Evolutionary conservation across 1,140 invertebrate species (phyloP), one percentile per base, ranked within the genome.

Genomic region (Dinoponera quadriceps): DNA sequence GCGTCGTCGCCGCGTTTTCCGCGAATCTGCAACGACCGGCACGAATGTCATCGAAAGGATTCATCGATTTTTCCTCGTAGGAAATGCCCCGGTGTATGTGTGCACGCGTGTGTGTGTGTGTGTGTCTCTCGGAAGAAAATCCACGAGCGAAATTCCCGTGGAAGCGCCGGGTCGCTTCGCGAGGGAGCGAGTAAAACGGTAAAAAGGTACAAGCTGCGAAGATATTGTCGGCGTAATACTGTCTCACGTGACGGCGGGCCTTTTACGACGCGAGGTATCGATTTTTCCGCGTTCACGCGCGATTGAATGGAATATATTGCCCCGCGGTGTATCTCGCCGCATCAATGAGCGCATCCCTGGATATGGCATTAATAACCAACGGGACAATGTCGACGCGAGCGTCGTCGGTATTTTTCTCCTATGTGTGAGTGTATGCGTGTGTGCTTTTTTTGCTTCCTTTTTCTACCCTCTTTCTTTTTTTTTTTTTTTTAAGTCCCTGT

Each of bases 291-390:
- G 69, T 83, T 83, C 66, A 55, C 54, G 65, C 38, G 62, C 33
- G 38, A 69, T 38, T 69, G 66, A 89, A 86, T 85, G 85, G 88
- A 88, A 89, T 91, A 84, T 87, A 86, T 69, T 27, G 29, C 18
- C 18, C 20, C 68, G 20, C 55, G 73, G 48, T 49, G 49, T 57
- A 13, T 48, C 44, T 69, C 33, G 59, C 44, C 33, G n/a, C n/a
- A 9, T 27, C 72, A 33, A 72, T 72, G 54, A 66, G 74, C 62
- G 65, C 66, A n/a, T 62, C 29, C 48, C 78, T 82, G 69, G 69
- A 60, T 44, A 44, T 74, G 69, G 57, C 55, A n/a, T 74, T 72
- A 74, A 62, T 74, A 62, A 33, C 44, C 25, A n/a, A n/a, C n/a
- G 54, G 14, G 38, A 7, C 51, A 71, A 49, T 57, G 78, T 44